Percentiles rank a stretch among this genome's conserved stretches.
phyloP scores from a whole-genome alignment of 2,797 vertebrate species.

The Pangasius djambal region DNA sequence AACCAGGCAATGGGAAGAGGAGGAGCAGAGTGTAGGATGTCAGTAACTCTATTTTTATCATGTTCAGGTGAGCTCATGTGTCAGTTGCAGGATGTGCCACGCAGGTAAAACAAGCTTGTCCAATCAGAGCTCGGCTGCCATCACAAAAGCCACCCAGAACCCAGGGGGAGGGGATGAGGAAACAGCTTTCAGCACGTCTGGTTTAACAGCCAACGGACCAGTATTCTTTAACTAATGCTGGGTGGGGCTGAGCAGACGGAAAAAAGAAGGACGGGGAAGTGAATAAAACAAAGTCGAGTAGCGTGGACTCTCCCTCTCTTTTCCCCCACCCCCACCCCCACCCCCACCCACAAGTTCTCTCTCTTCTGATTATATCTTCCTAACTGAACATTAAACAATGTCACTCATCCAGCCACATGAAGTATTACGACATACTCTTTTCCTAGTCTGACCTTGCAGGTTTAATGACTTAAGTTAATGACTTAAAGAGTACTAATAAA shows the following conservation, averaged over 20 bases:
- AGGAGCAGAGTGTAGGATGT: constrained; percentile 42
- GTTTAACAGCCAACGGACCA: constrained; percentile 78
- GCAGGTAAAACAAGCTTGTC: constrained; percentile 67
- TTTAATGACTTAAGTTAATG: not conserved
- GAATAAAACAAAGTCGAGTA: constrained; percentile 53
- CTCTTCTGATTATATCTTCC: constrained; percentile 22
- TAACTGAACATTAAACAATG: constrained; percentile 26
- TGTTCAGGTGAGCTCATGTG: constrained; percentile 70
- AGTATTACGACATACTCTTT: not conserved
- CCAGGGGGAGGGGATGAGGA: constrained; percentile 73
- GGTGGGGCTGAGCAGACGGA: constrained; percentile 63
- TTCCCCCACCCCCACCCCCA: not conserved
- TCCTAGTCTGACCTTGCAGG: constrained; percentile 6
- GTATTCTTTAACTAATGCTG: constrained; percentile 76
- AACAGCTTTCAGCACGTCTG: constrained; percentile 72
- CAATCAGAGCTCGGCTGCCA: constrained; percentile 69
- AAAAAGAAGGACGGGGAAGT: constrained; percentile 53
- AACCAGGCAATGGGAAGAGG: constrained; percentile 33
- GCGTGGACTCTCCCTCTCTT: constrained; percentile 23
- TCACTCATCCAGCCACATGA: not conserved
- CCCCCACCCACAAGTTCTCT: constrained; percentile 26
- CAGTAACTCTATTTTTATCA: constrained; percentile 59
- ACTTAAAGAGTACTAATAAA: not conserved
- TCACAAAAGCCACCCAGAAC: constrained; percentile 69
- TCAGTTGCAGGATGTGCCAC: constrained; percentile 79